These are phyloP conservation scores for Cydia splendana DNA, from an alignment of 1,140 invertebrate species.

Conservation along the genomic window DNA sequence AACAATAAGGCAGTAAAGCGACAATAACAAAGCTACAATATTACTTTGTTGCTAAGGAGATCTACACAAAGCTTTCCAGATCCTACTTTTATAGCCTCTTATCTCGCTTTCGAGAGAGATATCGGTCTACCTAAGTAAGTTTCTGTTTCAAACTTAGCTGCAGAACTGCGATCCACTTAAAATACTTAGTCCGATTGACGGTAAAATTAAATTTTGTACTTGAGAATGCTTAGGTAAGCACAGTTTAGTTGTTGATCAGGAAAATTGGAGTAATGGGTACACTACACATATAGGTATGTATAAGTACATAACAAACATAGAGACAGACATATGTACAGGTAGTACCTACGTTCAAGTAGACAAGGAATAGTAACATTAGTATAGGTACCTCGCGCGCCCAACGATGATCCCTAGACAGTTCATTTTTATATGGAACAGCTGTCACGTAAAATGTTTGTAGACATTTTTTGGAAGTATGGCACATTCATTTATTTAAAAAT, in stretches of 20 bases:
- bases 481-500: too few relatives aligned
- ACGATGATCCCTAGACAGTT: too few relatives aligned
- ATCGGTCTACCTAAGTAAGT: conserved; percentile 7
- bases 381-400: too few relatives aligned
- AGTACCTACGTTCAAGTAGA: too few relatives aligned
- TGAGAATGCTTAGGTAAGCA: neutral
- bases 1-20: conserved; percentile 16
- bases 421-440: too few relatives aligned
- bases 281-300: too few relatives aligned
- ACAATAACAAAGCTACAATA: conserved; percentile 23
- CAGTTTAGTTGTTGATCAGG: neutral
- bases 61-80: conserved; percentile 15
- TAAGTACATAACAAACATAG: too few relatives aligned
- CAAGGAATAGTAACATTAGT: too few relatives aligned
- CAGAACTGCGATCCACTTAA: conserved; percentile 6
- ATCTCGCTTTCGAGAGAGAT: neutral
- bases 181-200: neutral
- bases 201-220: neutral
- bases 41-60: conserved; percentile 8
- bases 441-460: too few relatives aligned
- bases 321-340: too few relatives aligned
- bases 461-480: too few relatives aligned
- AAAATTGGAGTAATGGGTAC: neutral
- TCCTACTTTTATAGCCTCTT: conserved; percentile 26
- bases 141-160: conserved; percentile 19